Percentiles rank a stretch among this genome's conserved stretches.
These are phyloP conservation scores for Seira musarum DNA, from an alignment of 2,888 invertebrate genomes.

Conservation along the genomic window DNA sequence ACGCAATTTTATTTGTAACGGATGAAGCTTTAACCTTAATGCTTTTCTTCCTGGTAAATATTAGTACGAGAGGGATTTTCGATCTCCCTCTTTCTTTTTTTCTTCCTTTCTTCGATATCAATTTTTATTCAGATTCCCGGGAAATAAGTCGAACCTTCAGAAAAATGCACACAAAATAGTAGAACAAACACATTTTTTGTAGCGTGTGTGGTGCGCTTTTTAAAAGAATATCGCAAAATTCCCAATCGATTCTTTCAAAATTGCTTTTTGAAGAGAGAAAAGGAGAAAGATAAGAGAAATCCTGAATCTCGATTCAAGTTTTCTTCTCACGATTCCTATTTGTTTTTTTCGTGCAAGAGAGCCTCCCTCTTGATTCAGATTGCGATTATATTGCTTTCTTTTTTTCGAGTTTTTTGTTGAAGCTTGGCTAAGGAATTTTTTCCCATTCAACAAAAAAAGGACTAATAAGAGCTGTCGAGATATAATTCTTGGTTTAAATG, in stretches of 20 bases:
- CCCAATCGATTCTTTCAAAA: constrained; percentile 52
- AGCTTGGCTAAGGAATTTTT: constrained; percentile 30
- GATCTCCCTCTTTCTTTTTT: constrained; percentile 21
- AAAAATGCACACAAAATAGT: constrained; percentile 25
- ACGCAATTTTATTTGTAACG: constrained; percentile 49
- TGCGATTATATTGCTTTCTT: constrained; percentile 41
- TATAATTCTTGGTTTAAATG: no score
- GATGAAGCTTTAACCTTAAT: constrained; percentile 26
- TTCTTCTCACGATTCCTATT: constrained; percentile 55
- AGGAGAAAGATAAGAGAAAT: constrained; percentile 20
- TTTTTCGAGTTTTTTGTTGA: constrained; percentile 19
- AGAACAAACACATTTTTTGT: no score
- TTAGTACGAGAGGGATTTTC: constrained; percentile 43
- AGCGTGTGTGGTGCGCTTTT: no score
- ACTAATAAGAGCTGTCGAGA: constrained; percentile 25
- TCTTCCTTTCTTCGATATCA: constrained; percentile 30
- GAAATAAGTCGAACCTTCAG: not conserved
- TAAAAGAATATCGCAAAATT: constrained; percentile 32
- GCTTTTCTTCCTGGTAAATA: constrained; percentile 44
- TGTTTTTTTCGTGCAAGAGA: constrained; percentile 37
- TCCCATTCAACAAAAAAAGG: constrained; percentile 18
- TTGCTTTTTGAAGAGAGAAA: constrained; percentile 52
- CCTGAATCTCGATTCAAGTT: constrained; percentile 37
- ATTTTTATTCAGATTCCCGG: constrained; percentile 55
- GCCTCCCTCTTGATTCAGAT: constrained; percentile 41